Evolutionary conservation across 2,888 invertebrate genomes (phyloP).

Genomic region (Drosophila colorata): DNA sequence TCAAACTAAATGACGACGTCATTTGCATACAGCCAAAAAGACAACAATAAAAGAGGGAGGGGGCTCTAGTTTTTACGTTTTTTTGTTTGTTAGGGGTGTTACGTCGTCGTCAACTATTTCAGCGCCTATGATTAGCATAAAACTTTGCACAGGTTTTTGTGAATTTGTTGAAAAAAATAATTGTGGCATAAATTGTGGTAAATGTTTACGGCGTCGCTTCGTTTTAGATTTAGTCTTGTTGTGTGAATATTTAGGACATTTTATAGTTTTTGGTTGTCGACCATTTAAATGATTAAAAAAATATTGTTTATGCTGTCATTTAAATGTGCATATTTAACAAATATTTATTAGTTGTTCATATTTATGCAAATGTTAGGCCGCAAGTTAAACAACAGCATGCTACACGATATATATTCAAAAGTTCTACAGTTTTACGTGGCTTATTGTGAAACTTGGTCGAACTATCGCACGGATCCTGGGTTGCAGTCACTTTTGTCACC

Average conservation of each 20-base stretch:
- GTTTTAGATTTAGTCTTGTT: constrained; percentile 24
- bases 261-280: constrained; percentile 32
- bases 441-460: constrained; percentile 15
- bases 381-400: constrained; percentile 37
- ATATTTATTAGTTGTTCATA: constrained; percentile 48
- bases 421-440: neutral
- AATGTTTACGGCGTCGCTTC: constrained; percentile 52
- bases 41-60: constrained; percentile 32
- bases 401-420: constrained; percentile 11
- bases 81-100: constrained; percentile 14
- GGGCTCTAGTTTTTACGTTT: neutral
- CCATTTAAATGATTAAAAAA: constrained; percentile 41
- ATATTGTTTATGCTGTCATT: constrained; percentile 46
- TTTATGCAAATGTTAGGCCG: constrained; percentile 42
- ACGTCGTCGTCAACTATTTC: constrained; percentile 34
- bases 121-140: constrained; percentile 60
- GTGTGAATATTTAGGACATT: constrained; percentile 28
- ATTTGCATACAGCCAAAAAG: constrained; percentile 63
- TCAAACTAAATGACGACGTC: constrained; percentile 54
- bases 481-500: constrained; percentile 51
- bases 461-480: constrained; percentile 22
- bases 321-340: constrained; percentile 58
- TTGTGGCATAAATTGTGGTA: constrained; percentile 70
- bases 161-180: constrained; percentile 57
- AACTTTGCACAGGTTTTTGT: constrained; percentile 33